Percentiles rank a stretch among this genome's conserved stretches.
phyloP scores from a whole-genome alignment of 1,140 invertebrate species.

The Arion vulgaris region DNA sequence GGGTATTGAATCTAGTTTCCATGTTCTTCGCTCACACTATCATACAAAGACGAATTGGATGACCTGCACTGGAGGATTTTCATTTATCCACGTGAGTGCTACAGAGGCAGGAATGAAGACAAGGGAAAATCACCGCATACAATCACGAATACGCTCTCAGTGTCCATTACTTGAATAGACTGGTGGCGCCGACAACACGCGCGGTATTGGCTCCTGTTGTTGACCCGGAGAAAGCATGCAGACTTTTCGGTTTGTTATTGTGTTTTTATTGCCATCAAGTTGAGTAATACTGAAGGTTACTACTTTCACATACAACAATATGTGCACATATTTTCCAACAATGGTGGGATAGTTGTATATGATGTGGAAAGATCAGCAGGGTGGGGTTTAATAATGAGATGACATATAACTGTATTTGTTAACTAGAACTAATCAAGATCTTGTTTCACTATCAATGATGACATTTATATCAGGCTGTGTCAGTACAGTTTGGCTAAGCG shows the following conservation, averaged over 20 bases:
- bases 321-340: no score
- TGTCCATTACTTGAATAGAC: constrained; percentile 17
- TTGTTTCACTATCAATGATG: no score
- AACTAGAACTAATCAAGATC: no score
- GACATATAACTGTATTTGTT: no score
- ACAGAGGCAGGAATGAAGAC: background rate
- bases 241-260: background rate
- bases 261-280: no score
- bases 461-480: no score
- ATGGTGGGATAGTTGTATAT: no score
- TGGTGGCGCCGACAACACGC: constrained; percentile 6
- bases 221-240: constrained; percentile 4
- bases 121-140: constrained; percentile 11
- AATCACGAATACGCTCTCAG: constrained; percentile 1
- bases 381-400: no score
- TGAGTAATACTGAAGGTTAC: no score
- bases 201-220: background rate
- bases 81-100: constrained; percentile 16
- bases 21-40: background rate
- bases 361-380: no score
- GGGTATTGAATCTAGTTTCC: constrained; percentile 12
- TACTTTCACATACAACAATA: no score
- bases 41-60: constrained; percentile 3
- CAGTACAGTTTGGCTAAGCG: no score
- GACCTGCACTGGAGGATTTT: constrained; percentile 6